Conservation (phyloP, 2,888 invertebrate genomes). For the Xestoiulus laeticollis region DNA sequence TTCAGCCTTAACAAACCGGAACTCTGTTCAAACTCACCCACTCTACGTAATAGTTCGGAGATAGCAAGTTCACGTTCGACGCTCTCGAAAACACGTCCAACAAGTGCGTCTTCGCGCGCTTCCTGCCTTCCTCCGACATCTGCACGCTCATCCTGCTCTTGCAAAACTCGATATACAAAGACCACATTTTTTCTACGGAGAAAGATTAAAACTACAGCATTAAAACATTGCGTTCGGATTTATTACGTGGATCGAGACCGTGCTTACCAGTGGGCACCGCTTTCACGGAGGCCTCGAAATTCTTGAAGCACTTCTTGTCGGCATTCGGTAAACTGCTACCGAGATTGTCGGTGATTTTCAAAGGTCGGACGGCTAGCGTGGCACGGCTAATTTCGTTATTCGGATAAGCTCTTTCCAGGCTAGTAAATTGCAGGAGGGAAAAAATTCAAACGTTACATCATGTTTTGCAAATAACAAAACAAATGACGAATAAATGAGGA, state of each 20-base stretch:
- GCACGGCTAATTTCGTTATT: not conserved
- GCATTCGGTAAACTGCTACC: not conserved
- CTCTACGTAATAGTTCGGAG: not conserved
- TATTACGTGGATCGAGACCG: too few relatives aligned
- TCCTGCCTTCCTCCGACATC: not conserved
- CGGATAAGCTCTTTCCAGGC: not conserved
- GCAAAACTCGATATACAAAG: slow-evolving; percentile 31
- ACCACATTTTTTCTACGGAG: slow-evolving; percentile 49
- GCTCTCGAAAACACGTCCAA: not conserved
- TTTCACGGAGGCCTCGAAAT: not conserved
- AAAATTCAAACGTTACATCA: too few relatives aligned
- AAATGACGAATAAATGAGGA: not conserved
- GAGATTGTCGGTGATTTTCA: not conserved
- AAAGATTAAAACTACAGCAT: too few relatives aligned
- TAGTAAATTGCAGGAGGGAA: not conserved
- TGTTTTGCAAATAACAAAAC: not conserved
- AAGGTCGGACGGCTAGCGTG: not conserved
- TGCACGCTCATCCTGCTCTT: not conserved
- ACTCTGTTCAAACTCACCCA: slow-evolving; percentile 1
- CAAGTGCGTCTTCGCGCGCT: not conserved
- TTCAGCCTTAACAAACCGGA: too few relatives aligned
- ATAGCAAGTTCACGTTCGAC: not conserved
- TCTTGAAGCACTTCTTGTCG: not conserved
- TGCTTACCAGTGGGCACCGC: not conserved
- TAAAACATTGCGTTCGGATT: too few relatives aligned